Conservation (phyloP, 53 echinoderm and acorn worm species). For the Luidia sarsii region DNA sequence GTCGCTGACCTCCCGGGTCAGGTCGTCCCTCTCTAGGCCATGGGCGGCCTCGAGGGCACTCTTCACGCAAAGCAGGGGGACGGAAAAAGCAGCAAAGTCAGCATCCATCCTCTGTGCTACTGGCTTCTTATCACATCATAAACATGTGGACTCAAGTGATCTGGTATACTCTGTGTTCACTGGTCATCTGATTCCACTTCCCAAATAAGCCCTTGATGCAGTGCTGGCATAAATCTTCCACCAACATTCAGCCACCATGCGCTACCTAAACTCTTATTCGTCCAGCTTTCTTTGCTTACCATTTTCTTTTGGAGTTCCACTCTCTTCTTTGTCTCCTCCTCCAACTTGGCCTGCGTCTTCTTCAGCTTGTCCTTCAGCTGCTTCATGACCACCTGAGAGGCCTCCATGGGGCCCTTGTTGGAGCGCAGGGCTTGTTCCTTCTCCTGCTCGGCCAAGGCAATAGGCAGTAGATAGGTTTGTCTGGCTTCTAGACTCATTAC, state of each 20-base stretch:
- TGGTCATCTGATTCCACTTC: too few species aligned
- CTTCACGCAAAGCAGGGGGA: conserved; percentile 7
- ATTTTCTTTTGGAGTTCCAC: conserved; percentile 78
- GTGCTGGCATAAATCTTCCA: too few species aligned
- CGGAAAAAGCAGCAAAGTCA: not conserved
- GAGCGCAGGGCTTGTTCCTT: conserved; percentile 74
- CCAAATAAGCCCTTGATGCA: too few species aligned
- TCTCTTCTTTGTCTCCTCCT: conserved; percentile 76
- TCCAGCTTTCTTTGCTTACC: too few species aligned
- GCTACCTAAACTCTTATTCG: too few species aligned
- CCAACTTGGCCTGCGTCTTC: conserved; percentile 46
- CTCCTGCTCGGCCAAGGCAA: conserved; percentile 74
- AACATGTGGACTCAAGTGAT: too few species aligned
- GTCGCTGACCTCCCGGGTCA: conserved; percentile 69
- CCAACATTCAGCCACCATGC: too few species aligned
- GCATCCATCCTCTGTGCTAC: not conserved
- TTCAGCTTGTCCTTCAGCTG: conserved; percentile 75
- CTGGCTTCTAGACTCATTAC: too few species aligned
- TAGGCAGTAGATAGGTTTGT: not conserved
- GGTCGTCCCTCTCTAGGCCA: conserved; percentile 52
- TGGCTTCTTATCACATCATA: too few species aligned
- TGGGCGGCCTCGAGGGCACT: conserved; percentile 38
- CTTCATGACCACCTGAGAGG: conserved; percentile 82
- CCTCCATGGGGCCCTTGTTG: conserved; percentile 84
- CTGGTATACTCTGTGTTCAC: too few species aligned